Evolutionary conservation across 2,888 invertebrate genomes (phyloP), one percentile per base, ranked within the genome.

Genomic region (Thymelicus lineola): DNA sequence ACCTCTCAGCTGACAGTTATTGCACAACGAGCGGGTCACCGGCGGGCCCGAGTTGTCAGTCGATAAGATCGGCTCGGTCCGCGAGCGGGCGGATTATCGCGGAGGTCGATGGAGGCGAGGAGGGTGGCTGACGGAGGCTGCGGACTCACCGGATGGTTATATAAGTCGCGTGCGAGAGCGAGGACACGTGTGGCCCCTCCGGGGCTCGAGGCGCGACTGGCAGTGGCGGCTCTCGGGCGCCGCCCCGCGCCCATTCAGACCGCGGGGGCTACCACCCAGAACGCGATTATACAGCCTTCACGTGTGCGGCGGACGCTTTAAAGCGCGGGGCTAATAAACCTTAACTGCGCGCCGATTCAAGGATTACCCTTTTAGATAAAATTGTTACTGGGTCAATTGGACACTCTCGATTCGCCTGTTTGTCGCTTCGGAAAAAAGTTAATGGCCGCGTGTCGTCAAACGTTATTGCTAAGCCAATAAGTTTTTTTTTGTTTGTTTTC

Each of bases 131-230:
- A 85, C 86, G 81, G 86, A 90, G 89, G 88, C 89, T 91, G 91
- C 87, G 84, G 90, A 88, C 86, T 91, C 90, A 90, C 91, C 91
- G 89, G 90, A 87, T 91, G 89, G 87, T 93, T 93, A 93, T 84
- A 91, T 93, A 93, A 93, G 93, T 86, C 90, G 87, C 87, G 86
- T 82, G 82, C 82, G 86, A 86, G 84, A 84, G 79, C 84, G 86
- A 85, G 84, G 86, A 89, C 86, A 91, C 92, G 92, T 90, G 87
- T 82, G 78, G 87, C 92, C 93, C 91, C 89, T 84, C 76, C 79
- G 89, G 90, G 92, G 92, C 88, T 86, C 82, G 86, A 83, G 84
- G 84, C 89, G 91, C 91, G 92, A 93, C 93, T 93, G 76, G 74
- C 53, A n/a, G 60, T 15, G 70, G 60, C 69, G 65, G 68, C 75